Base-by-base conservation (phyloP, 2,888 invertebrate genomes). In the Stenoptilia bipunctidactyla region DNA sequence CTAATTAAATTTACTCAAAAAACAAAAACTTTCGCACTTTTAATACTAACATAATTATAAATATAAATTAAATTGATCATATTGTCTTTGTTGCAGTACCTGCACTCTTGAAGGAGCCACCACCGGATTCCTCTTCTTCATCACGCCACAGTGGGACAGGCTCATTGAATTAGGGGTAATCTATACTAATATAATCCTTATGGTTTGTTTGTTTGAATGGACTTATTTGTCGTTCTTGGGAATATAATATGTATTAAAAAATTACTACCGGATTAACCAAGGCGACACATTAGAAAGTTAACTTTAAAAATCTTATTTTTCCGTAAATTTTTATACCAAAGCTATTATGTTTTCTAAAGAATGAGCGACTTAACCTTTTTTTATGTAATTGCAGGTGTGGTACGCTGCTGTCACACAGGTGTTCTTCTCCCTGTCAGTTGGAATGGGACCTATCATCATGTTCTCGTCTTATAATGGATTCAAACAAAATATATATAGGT, bases 331-430 rank as follows among this genome's bases (percentile, higher is more conserved):
- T n/a, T n/a, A n/a, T n/a, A n/a, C n/a, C n/a, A n/a, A n/a, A n/a
- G n/a, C n/a, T n/a, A n/a, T n/a, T n/a, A n/a, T n/a, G n/a, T n/a
- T n/a, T n/a, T n/a, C n/a, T n/a, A n/a, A n/a, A n/a, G n/a, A n/a
- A n/a, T n/a, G n/a, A n/a, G n/a, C n/a, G n/a, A n/a, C n/a, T n/a
- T n/a, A n/a, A n/a, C n/a, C n/a, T n/a, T n/a, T n/a, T 10, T 36
- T 37, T 6, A 40, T 37, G 20, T 46, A 37, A 51, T 64, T 56
- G n/a, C 60, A 90, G 90, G 90, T 92, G 4, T 92, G 92, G 92
- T 91, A 91, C 56, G 89, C 90, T 10, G 93, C 93, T 1, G 90
- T 92, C 0, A 90, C 91, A 0, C 93, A 93, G 61, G 90, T 90
- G 39, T 93, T 93, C 68, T 93, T 92, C 71, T 92, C 92, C 0